A percentile compares a stretch with the other conserved stretches of the same genome.
Conservation (phyloP, 2,113 vertebrate genomes). For the Laticauda laticaudata region DNA sequence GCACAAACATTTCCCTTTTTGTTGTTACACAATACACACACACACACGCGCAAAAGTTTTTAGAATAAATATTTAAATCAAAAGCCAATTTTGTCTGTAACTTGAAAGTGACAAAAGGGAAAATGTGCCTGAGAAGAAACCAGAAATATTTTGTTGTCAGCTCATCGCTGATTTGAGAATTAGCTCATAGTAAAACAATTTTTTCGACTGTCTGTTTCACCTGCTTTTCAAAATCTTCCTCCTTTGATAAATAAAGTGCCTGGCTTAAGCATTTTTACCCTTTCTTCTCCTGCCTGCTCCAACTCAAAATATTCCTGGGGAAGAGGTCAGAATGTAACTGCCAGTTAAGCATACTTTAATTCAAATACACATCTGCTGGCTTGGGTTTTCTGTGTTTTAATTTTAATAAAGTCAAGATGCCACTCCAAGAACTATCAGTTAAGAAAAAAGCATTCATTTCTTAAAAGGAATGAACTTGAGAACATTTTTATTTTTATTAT, state of each 20-base stretch:
- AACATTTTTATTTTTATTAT: neutral
- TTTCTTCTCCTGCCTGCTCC: neutral
- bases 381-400: neutral
- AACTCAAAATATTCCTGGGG: neutral
- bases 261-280: slow-evolving; percentile 44
- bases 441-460: neutral
- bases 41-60: neutral
- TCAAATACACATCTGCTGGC: neutral
- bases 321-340: neutral
- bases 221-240: slow-evolving; percentile 46
- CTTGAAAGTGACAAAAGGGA: slow-evolving; percentile 31
- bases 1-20: slow-evolving; percentile 3
- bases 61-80: slow-evolving; percentile 39
- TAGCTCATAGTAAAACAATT: slow-evolving; percentile 65
- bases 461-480: neutral
- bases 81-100: slow-evolving; percentile 43
- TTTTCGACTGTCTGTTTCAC: slow-evolving; percentile 55
- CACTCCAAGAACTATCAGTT: neutral
- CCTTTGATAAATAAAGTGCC: slow-evolving; percentile 17
- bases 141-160: slow-evolving; percentile 64
- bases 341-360: too few relatives aligned
- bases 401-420: neutral
- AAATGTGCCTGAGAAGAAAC: slow-evolving; percentile 61
- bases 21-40: neutral
- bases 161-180: slow-evolving; percentile 55